Conservation (phyloP, 2,888 invertebrate species). For the Trissonchulus latispiculum region DNA sequence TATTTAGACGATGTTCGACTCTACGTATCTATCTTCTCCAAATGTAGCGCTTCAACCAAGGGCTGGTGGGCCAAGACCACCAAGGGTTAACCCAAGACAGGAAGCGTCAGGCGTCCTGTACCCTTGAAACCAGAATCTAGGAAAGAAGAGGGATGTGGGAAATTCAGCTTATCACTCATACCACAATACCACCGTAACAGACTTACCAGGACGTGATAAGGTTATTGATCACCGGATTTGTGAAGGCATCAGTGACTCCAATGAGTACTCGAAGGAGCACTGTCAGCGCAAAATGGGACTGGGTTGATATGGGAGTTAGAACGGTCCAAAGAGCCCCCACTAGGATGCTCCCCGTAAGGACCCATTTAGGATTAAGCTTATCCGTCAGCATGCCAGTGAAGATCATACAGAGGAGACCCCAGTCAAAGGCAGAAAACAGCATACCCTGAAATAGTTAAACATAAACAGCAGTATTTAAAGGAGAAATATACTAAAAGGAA, state of each 20-base stretch:
- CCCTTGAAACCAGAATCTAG: no score
- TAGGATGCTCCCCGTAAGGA: not conserved
- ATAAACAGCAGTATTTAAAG: no score
- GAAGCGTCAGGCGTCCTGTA: no score
- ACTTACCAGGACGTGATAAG: not conserved
- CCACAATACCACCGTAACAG: no score
- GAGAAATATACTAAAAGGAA: no score
- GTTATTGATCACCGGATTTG: conserved; percentile 3
- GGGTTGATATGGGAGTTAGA: conserved; percentile 6
- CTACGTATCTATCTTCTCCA: no score
- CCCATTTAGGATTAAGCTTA: conserved; percentile 11
- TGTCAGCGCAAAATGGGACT: not conserved
- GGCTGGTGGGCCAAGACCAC: no score
- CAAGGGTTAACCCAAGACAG: no score
- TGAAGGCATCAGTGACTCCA: conserved; percentile 4
- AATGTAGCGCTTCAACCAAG: no score
- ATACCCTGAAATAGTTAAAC: conserved; percentile 5
- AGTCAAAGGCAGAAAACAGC: conserved; percentile 14
- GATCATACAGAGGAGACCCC: conserved; percentile 10
- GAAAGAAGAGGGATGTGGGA: no score
- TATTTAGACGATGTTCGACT: no score
- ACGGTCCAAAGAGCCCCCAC: not conserved
- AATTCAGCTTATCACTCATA: no score
- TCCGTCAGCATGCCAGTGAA: conserved; percentile 1
- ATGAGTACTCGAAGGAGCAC: not conserved